phyloP scores from a whole-genome alignment of 2,113 vertebrate genomes.

The Podarcis muralis region DNA sequence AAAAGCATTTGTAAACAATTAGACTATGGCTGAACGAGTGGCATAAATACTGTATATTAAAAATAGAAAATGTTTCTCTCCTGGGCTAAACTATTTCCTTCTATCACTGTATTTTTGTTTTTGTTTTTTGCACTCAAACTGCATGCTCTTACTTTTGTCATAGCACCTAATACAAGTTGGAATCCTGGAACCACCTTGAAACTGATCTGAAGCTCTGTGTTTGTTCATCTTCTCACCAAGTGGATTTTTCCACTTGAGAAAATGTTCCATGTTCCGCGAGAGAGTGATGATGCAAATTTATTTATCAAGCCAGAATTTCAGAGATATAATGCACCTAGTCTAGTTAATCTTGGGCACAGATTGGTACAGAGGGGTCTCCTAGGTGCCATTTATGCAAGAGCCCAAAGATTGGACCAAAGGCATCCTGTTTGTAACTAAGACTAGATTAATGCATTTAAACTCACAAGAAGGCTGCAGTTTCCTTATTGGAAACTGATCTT shows the following conservation, averaged over 20 bases:
- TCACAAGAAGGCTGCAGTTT: neutral
- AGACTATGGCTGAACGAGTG: neutral
- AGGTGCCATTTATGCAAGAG: neutral
- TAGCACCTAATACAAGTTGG: neutral
- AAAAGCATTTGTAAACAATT: neutral
- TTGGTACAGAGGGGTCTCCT: neutral
- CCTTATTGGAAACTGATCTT: neutral
- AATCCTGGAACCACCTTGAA: neutral
- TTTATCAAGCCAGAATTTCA: neutral
- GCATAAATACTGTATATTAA: no score
- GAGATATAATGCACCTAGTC: neutral
- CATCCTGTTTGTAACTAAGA: neutral
- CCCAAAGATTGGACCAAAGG: neutral
- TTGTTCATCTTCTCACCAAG: neutral
- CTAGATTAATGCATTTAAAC: neutral
- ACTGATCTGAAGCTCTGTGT: neutral
- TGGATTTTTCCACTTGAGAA: neutral
- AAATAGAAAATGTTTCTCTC: no score
- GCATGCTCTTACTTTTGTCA: neutral
- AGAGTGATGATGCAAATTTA: neutral
- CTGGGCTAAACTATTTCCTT: neutral
- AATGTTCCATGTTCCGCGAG: neutral
- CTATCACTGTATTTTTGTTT: neutral
- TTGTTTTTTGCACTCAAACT: neutral
- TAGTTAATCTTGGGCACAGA: neutral